Percentiles rank a stretch among this genome's conserved stretches.
These are phyloP conservation scores for Esox lucius DNA, from an alignment of 2,797 vertebrate genomes.

Conservation along the genomic window DNA sequence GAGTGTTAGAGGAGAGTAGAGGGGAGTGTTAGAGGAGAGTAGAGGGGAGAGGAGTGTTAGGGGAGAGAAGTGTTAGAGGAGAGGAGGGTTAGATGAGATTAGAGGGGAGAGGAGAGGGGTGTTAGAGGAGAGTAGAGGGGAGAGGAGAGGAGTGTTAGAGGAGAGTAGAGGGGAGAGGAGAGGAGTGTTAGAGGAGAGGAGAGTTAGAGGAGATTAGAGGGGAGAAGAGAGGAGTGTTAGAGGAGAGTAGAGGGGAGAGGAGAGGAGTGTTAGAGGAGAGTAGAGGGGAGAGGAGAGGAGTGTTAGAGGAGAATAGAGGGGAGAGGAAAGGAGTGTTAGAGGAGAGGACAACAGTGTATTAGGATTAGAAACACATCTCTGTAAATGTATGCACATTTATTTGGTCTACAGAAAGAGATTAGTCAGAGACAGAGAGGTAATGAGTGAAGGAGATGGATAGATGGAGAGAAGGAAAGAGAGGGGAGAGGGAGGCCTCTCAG, in stretches of 20 bases:
- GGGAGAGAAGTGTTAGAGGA: constrained; percentile 5
- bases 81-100: constrained; percentile 59
- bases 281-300: not conserved
- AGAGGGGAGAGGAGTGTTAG: not conserved
- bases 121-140: not conserved
- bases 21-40: constrained; percentile 18
- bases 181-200: not conserved
- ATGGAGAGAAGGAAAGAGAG: constrained; percentile 50
- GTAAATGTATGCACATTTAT: constrained; percentile 25
- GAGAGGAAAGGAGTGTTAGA: not conserved
- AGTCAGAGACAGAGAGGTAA: constrained; percentile 50
- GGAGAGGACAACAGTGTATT: constrained; percentile 25
- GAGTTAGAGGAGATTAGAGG: constrained; percentile 16
- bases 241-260: too few relatives aligned
- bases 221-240: constrained; percentile 53
- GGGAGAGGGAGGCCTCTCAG: constrained; percentile 72
- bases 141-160: not conserved
- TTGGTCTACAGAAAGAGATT: constrained; percentile 59
- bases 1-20: not conserved
- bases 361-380: constrained; percentile 45
- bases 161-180: constrained; percentile 13
- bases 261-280: not conserved
- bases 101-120: too few relatives aligned
- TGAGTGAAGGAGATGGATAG: constrained; percentile 51
- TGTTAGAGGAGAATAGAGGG: constrained; percentile 18